Base-by-base conservation (phyloP, 2,113 vertebrate genomes). In the Myrmecobius fasciatus region DNA sequence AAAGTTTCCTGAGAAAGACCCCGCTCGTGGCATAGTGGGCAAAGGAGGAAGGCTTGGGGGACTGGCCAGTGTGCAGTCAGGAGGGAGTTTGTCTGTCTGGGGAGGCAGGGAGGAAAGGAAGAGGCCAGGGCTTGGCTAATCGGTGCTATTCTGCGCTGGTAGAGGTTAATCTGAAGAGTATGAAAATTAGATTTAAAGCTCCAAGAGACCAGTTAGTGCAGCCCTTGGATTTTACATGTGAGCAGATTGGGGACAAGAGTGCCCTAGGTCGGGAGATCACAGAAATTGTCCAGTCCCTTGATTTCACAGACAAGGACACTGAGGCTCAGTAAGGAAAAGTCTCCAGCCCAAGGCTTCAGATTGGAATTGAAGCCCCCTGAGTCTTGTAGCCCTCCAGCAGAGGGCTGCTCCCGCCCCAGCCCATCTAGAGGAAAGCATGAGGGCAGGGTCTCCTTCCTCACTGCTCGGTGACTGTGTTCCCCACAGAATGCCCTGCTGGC, bases 401-500 rank as follows among this genome's bases (percentile, higher is more conserved):
- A 20, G 6, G n/a, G n/a, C n/a, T 36, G 36, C 67, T 2, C 36
- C 6, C 7, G n/a, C 36, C 25, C 67, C n/a, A 24, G n/a, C 14
- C n/a, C 17, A 6, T 2, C 36, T 43, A 24, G n/a, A 7, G 17
- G 67, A 83, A 83, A 43, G 36, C 20, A 43, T 0, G 17, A 83
- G 36, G 17, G n/a, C n/a, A 83, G n/a, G n/a, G 67, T 22, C 67
- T 24, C n/a, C 67, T 43, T 43, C 67, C n/a, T 83, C 67, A 83
- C 67, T 43, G n/a, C 1, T n/a, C 28, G 20, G 67, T 83, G 20
- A 83, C 48, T 28, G 47, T 49, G 89, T 90, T 28, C 22, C 12
- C 89, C 0, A 0, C 98, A 99, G 99, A 98, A 1, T 99, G 99
- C 97, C 99, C 99, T 0, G 98, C 99, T 3, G 99, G 99, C 36